Conservation (phyloP, 2,797 vertebrate species). For the Clarias fuscus region DNA sequence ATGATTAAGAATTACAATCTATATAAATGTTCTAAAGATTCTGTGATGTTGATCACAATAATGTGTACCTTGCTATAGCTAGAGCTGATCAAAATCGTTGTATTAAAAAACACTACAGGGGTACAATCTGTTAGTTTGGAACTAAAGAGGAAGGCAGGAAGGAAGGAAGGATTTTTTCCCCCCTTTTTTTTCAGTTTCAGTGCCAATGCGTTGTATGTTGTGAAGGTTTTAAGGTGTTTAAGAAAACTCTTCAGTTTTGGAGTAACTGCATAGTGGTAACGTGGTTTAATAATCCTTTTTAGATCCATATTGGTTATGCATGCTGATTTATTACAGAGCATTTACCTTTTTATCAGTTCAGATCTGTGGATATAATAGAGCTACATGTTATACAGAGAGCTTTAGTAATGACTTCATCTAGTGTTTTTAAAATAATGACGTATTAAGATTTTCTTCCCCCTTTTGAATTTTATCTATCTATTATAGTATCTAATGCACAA, state of each 20-base stretch:
- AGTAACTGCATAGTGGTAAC: conserved; percentile 56
- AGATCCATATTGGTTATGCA: conserved; percentile 55
- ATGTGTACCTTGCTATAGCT: conserved; percentile 12
- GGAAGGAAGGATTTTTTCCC: neutral
- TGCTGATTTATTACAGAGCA: conserved; percentile 57
- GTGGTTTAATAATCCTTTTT: conserved; percentile 43
- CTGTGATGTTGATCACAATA: neutral
- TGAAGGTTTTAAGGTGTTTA: conserved; percentile 51
- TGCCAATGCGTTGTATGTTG: conserved; percentile 47
- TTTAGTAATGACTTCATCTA: conserved; percentile 73
- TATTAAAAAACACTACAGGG: conserved; percentile 4
- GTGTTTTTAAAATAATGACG: conserved; percentile 56
- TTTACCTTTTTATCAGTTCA: conserved; percentile 56
- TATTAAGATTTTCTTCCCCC: conserved; percentile 44
- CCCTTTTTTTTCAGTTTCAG: conserved; percentile 35
- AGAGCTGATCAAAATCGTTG: conserved; percentile 26
- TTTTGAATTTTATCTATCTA: conserved; percentile 31
- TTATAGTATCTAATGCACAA: conserved; percentile 56
- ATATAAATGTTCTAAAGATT: neutral
- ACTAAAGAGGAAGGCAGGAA: neutral
- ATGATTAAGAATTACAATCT: neutral
- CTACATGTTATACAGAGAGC: conserved; percentile 75
- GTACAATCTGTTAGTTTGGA: conserved; percentile 24
- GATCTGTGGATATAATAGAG: conserved; percentile 57
- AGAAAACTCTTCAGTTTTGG: conserved; percentile 62